Evolutionary conservation across 1,140 invertebrate genomes (phyloP), one percentile per base, ranked within the genome.

Genomic region (Leptoteleia sp.): DNA sequence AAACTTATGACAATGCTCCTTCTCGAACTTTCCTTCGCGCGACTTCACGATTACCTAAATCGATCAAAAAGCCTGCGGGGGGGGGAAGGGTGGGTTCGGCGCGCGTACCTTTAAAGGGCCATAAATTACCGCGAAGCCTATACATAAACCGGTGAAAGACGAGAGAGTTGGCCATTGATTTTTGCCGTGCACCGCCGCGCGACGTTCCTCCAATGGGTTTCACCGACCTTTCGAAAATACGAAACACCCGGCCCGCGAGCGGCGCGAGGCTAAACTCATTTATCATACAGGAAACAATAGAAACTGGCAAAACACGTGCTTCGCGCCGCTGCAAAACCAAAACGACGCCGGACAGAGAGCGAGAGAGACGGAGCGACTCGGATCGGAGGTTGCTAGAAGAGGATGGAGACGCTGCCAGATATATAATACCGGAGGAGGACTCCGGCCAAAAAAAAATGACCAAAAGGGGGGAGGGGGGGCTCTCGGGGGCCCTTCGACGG

Each of bases 211-310:
- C 38, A 17, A 43, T 54, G n/a, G 54, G 54, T 50, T 61, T 54
- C 47, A 35, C 61, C 45, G 54, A 52, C 72, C 72, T 61, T 50
- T 68, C 62, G 72, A 76, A 76, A 76, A 76, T 68, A 55, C 62
- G 71, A 79, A 83, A 78, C 43, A 55, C 55, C 67, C 76, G 76
- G 75, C 38, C 43, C 67, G 72, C 76, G 73, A 82, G 77, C 57
- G 73, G 75, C 68, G 70, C 67, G 72, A 48, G 45, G 42, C 70
- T 75, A 48, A 68, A 50, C 47, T 79, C 85, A 86, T 89, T 89
- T 88, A 89, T 88, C 88, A 89, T 88, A 88, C 80, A 88, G 88
- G 78, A 89, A 89, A 89, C 88, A 89, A 89, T 89, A 87, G 88
- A 82, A 88, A 88, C 88, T 88, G 87, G 87, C 88, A 88, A 89